Evolutionary conservation across 1,140 invertebrate genomes (phyloP).

Genomic region (Polyergus mexicanus): DNA sequence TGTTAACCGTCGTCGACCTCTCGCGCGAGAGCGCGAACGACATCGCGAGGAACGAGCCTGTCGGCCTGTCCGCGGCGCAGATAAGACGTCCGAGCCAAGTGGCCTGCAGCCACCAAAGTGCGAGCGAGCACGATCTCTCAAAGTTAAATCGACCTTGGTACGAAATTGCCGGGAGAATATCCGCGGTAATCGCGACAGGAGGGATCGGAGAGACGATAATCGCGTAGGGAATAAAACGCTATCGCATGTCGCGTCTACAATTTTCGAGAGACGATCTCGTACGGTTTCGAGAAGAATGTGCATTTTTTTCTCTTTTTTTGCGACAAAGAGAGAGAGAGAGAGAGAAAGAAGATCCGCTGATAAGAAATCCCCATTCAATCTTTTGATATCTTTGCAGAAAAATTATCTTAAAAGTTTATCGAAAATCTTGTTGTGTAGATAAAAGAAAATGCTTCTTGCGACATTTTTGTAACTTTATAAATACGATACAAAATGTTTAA

Average conservation of each 20-base stretch:
- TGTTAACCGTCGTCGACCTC: slow-evolving; percentile 55
- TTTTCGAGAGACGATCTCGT: slow-evolving; percentile 71
- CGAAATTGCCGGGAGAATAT: slow-evolving; percentile 44
- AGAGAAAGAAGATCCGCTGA: slow-evolving; percentile 3
- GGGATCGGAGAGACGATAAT: slow-evolving; percentile 38
- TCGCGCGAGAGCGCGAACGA: slow-evolving; percentile 55
- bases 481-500: not conserved
- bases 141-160: slow-evolving; percentile 63
- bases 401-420: not conserved
- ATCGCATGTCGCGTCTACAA: slow-evolving; percentile 61
- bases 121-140: slow-evolving; percentile 56
- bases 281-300: slow-evolving; percentile 60
- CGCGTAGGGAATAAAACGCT: slow-evolving; percentile 56
- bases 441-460: not conserved
- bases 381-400: not conserved
- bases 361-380: slow-evolving; percentile 17
- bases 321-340: not conserved
- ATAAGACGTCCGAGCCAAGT: slow-evolving; percentile 51
- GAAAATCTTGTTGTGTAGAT: not conserved
- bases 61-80: slow-evolving; percentile 40
- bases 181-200: slow-evolving; percentile 40
- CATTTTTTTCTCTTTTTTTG: not conserved
- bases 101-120: slow-evolving; percentile 60
- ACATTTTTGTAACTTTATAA: not conserved
- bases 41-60: slow-evolving; percentile 56